These are phyloP conservation scores for Tricholaema leucomelas DNA, from an alignment of 2,113 vertebrate genomes.

Conservation along the genomic window DNA sequence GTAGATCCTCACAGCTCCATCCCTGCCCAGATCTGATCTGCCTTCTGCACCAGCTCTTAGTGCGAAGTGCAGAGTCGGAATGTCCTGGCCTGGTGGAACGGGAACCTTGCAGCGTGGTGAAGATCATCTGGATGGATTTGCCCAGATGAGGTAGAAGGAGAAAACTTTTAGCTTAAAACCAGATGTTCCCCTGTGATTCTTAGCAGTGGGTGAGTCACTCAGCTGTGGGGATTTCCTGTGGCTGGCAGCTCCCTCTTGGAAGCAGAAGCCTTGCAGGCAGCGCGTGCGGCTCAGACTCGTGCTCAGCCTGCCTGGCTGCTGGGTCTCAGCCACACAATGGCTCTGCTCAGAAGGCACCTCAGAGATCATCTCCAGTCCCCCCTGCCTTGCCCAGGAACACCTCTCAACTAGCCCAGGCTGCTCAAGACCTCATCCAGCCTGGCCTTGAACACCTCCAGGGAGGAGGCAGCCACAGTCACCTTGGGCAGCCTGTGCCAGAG, in stretches of 20 bases:
- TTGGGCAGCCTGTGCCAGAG: no score
- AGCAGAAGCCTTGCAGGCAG: background rate
- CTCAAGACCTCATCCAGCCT: no score
- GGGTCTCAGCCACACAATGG: no score
- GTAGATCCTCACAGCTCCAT: background rate
- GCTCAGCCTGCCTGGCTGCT: background rate
- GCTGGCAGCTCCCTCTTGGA: background rate
- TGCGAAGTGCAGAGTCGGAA: background rate
- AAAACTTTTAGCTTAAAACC: background rate
- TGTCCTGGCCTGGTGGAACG: background rate
- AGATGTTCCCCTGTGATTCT: background rate
- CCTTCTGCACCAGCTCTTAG: background rate
- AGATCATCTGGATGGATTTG: background rate
- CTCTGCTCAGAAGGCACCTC: no score
- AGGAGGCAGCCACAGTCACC: no score
- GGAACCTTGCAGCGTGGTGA: background rate
- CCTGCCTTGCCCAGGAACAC: no score
- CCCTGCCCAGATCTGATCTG: background rate
- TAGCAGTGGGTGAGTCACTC: conserved; percentile 20
- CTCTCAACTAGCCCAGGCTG: no score
- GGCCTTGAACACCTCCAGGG: no score
- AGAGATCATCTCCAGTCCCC: no score
- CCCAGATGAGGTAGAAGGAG: background rate
- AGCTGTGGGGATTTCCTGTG: conserved; percentile 26
- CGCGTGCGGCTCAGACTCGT: background rate